Conservation (phyloP, 2,113 vertebrate genomes). For the Thamnaconus septentrionalis region DNA sequence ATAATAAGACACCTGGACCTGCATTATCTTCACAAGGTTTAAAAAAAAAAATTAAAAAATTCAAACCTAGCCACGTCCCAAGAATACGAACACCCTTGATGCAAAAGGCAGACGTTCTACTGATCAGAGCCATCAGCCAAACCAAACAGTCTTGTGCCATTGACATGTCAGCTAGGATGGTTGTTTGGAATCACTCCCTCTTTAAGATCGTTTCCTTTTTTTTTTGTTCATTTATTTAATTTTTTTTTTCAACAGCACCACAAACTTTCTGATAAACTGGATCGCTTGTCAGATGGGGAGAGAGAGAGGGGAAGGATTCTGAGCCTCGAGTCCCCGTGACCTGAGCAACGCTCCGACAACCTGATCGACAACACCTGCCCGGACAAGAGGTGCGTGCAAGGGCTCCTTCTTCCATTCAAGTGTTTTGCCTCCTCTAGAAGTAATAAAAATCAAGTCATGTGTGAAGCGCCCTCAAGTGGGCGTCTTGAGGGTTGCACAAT, state of each 20-base stretch:
- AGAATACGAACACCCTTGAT: slow-evolving; percentile 22
- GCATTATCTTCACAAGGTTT: slow-evolving; percentile 15
- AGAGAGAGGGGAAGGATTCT: neutral
- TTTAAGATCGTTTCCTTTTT: slow-evolving; percentile 9
- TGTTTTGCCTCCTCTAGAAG: too few relatives aligned
- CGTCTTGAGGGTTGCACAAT: slow-evolving; percentile 18
- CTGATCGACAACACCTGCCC: neutral
- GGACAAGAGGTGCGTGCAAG: neutral
- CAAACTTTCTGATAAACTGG: slow-evolving; percentile 32
- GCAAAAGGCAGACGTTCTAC: slow-evolving; percentile 11
- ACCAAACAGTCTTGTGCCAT: slow-evolving; percentile 1
- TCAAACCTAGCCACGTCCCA: slow-evolving; percentile 28
- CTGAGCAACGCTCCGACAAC: neutral
- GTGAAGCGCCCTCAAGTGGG: slow-evolving; percentile 1
- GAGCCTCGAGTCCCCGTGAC: neutral
- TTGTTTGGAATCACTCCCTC: slow-evolving; percentile 9
- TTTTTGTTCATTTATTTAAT: too few relatives aligned
- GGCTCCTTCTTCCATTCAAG: slow-evolving; percentile 1
- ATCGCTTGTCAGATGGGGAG: slow-evolving; percentile 8
- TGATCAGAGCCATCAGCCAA: neutral
- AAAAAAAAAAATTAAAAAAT: neutral
- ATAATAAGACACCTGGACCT: neutral
- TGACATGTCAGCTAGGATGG: slow-evolving; percentile 5
- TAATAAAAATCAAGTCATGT: neutral
- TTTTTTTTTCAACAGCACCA: slow-evolving; percentile 30